Base-by-base conservation (phyloP, 64 coral and sea anemone genomes). In the Acropora tenuis region DNA sequence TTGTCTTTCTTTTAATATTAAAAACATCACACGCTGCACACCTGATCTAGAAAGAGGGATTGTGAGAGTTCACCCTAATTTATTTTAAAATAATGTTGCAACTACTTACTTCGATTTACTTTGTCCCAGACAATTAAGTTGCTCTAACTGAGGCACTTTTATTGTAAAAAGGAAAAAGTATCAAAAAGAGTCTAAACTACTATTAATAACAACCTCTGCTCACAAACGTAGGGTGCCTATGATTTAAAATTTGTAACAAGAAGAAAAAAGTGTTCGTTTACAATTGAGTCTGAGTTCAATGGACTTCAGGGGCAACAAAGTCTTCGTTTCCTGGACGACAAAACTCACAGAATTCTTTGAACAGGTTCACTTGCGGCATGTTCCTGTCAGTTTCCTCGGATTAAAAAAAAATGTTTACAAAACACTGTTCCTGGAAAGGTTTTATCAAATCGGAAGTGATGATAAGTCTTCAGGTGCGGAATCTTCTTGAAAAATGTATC, bases 341-440 rank as follows among this genome's bases (percentile, higher is more conserved):
- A 53, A 53, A 53, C 50, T 53, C 50, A 53, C 50, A 8, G 55
- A 92, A 85, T 92, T 92, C 90, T 84, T 92, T 92, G 45, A 75
- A 92, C 45, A 92, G 81, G 73, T 47, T 10, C 16, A 79, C 48
- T 73, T 72, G 78, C 44, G 80, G 78, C 47, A 57, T 43, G 10
- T 20, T 82, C 69, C 30, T 11, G 9, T 82, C 89, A 0, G 10
- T 13, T 53, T 83, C 65, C 67, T 74, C 66, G 41, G 89, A 91
- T 30, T 30, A 30, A 17, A 75, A 66, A 84, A 50, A 75, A 84
- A 5, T 90, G 76, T 43, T 90, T 90, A n/a, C 41, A n/a, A 73
- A 53, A 53, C 50, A 53, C 50, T 53, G 50, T 53, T 53, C 50
- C 50, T 53, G 50, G 50, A 53, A 53, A 53, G 50, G 50, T 8